These are phyloP conservation scores for Fragum sueziense DNA, from an alignment of 2,888 invertebrate genomes.

Conservation along the genomic window DNA sequence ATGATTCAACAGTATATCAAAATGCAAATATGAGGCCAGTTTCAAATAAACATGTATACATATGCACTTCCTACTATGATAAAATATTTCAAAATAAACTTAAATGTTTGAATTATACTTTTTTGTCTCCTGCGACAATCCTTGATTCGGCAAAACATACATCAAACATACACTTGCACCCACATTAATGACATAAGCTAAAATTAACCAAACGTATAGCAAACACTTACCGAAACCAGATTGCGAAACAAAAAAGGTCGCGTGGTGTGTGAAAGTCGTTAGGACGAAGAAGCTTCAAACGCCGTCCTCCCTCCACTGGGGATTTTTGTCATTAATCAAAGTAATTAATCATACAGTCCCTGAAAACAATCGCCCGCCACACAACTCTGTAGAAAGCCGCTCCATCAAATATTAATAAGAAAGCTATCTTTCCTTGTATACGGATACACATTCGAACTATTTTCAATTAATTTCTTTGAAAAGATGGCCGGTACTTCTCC, in stretches of 20 bases:
- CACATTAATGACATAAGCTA: too few species aligned
- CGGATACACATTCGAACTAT: constrained; percentile 19
- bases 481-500: constrained; percentile 3
- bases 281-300: constrained; percentile 15
- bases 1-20: too few species aligned
- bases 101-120: too few species aligned
- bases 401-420: constrained; percentile 23
- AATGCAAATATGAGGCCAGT: too few species aligned
- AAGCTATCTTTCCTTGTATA: constrained; percentile 20
- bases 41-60: too few species aligned
- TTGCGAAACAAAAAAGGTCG: not conserved
- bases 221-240: too few species aligned
- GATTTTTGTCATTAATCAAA: constrained; percentile 23
- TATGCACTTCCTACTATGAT: too few species aligned
- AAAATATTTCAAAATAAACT: too few species aligned
- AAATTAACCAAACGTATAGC: too few species aligned
- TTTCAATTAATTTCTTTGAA: constrained; percentile 24
- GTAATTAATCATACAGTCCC: constrained; percentile 21
- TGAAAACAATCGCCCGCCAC: constrained; percentile 12
- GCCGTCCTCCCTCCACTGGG: constrained; percentile 6
- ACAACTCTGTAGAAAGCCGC: constrained; percentile 2
- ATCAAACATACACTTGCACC: too few species aligned
- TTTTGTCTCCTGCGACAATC: too few species aligned
- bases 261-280: not conserved
- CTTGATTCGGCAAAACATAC: too few species aligned